These are phyloP conservation scores for Sakesphorus luctuosus DNA, from an alignment of 2,113 vertebrate genomes.

Conservation along the genomic window DNA sequence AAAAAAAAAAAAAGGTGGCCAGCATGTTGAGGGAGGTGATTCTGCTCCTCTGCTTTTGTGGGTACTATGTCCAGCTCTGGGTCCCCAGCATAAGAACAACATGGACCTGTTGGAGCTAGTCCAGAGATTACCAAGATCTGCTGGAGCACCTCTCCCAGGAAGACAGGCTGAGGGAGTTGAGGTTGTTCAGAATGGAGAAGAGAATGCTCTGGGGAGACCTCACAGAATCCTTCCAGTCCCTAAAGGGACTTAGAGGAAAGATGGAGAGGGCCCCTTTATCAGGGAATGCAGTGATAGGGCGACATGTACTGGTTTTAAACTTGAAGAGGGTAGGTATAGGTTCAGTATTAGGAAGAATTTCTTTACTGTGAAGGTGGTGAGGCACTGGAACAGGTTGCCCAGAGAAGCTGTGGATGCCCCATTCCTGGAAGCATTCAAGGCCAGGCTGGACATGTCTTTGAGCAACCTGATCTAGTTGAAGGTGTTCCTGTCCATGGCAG, in stretches of 20 bases:
- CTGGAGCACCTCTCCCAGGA: background rate
- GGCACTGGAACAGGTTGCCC: background rate
- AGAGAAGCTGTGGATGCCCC: background rate
- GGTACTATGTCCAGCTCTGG: background rate
- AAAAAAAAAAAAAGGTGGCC: background rate
- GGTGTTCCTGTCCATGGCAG: background rate
- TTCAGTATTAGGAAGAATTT: background rate
- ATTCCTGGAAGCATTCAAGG: background rate
- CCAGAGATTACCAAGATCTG: background rate
- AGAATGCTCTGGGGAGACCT: background rate
- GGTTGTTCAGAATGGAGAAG: background rate
- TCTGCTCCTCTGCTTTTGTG: background rate
- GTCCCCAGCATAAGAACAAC: background rate
- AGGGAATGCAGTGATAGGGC: background rate
- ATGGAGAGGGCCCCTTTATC: background rate
- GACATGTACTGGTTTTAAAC: background rate
- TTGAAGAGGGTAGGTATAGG: background rate
- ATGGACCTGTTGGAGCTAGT: fast-evolving
- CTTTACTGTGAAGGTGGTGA: background rate
- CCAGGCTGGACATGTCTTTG: background rate
- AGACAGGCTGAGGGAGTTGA: background rate
- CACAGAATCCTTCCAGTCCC: background rate
- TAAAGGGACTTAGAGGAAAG: background rate
- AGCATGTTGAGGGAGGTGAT: background rate
- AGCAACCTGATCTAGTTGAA: background rate